Conservation (phyloP, 2,113 vertebrate genomes). For the Rhabdomys dilectus region DNA sequence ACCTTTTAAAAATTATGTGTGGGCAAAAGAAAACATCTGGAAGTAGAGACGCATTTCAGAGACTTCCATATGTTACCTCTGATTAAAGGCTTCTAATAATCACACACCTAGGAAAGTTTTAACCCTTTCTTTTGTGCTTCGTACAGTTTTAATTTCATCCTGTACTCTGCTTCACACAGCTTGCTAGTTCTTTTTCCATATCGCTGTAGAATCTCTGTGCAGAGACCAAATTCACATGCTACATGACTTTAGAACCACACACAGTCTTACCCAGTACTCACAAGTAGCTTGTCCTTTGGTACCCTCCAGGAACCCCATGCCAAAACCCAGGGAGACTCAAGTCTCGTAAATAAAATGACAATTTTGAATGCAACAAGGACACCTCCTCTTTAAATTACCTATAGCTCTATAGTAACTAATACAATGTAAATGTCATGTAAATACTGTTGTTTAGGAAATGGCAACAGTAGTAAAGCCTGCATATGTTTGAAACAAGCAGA, state of each 20-base stretch:
- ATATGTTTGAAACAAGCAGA: background rate
- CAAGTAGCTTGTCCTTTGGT: background rate
- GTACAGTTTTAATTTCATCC: background rate
- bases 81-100: slow-evolving; percentile 6
- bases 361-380: background rate
- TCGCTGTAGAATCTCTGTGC: background rate
- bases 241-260: background rate
- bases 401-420: background rate
- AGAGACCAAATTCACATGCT: background rate
- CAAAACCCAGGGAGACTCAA: background rate
- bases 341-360: background rate
- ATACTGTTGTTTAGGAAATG: background rate
- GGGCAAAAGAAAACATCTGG: background rate
- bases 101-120: background rate
- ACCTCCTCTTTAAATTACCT: background rate
- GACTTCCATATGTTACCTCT: background rate
- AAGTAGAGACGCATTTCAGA: background rate
- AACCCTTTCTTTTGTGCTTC: background rate
- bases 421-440: background rate
- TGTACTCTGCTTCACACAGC: background rate
- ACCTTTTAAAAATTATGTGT: slow-evolving; percentile 40
- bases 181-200: background rate
- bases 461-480: background rate
- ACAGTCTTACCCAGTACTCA: background rate
- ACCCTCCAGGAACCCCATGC: background rate